Conservation (phyloP, 2,888 invertebrate species). For the Luperina nickerlii region DNA sequence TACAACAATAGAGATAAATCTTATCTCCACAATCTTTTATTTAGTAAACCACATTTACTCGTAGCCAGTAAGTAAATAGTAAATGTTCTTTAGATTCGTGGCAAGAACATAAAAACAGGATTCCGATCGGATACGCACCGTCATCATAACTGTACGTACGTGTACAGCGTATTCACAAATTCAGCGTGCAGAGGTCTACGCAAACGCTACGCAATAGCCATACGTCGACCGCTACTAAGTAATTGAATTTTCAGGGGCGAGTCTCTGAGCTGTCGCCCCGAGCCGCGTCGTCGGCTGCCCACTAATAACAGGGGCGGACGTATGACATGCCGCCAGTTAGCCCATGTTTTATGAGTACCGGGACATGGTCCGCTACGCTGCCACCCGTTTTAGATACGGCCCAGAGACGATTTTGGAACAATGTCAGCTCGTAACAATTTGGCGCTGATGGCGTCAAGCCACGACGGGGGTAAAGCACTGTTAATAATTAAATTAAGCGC, state of each 20-base stretch:
- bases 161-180: conserved; percentile 76
- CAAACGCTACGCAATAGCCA: conserved; percentile 74
- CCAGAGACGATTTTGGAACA: conserved; percentile 73
- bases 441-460: conserved; percentile 66
- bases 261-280: conserved; percentile 73
- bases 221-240: conserved; percentile 80
- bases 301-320: conserved; percentile 77
- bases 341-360: conserved; percentile 76
- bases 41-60: conserved; percentile 36
- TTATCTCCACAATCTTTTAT: conserved; percentile 19
- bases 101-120: conserved; percentile 47
- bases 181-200: conserved; percentile 69
- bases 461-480: conserved; percentile 74
- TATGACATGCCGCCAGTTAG: conserved; percentile 77
- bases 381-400: conserved; percentile 69
- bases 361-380: conserved; percentile 64
- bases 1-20: conserved; percentile 31
- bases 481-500: conserved; percentile 80
- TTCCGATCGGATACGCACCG: conserved; percentile 40
- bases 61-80: conserved; percentile 30
- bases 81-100: conserved; percentile 30
- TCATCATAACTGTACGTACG: conserved; percentile 67
- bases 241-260: conserved; percentile 85
- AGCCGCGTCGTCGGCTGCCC: conserved; percentile 67
- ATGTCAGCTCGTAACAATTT: conserved; percentile 70